Base-by-base conservation (phyloP, 2,113 vertebrate genomes). In the Oryzias melastigma region DNA sequence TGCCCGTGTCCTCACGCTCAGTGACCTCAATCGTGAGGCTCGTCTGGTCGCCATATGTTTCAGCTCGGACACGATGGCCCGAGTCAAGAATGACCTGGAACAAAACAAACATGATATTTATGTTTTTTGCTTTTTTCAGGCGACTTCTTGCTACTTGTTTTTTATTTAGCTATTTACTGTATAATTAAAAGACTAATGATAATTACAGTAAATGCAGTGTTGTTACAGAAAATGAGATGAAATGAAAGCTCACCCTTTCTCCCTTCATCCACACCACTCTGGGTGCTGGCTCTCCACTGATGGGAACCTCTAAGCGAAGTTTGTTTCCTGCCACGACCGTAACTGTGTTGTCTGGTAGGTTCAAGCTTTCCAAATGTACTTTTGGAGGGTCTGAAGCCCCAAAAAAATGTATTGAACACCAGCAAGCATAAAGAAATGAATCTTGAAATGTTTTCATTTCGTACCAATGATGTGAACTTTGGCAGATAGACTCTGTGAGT, bases 251-350 rank as follows among this genome's bases (percentile, higher is more conserved):
- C 55, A 99, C 97, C 93, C 97, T 93, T 75, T 99, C 96, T 18
- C 95, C 96, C 82, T 92, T 94, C 82, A 95, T 97, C 97, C 96
- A 99, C 27, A 95, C 82, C 70, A 95, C 92, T 79, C 94, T 95
- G 62, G 97, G 97, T 41, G 92, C 81, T 52, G 97, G 97, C 77
- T 98, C 96, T 63, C 97, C 97, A 52, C 87, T 92, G 78, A 98
- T 88, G 5, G 97, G 97, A 55, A 98, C 92, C 84, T 98, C 97
- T 74, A 99, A 86, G 12, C 97, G 95, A n/a, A 99, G 87, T 80
- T 99, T 99, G 82, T 88, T 99, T 82, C 97, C 97, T 58, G 97
- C 97, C 65, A 98, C 92, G 17, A 98, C 91, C 45, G 93, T 95
- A 50, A 99, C 92, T 0, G 93, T 95, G 77, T 99, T 98, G 64